These are phyloP conservation scores for Troilus luridus DNA, from an alignment of 2,888 invertebrate genomes.

Conservation along the genomic window DNA sequence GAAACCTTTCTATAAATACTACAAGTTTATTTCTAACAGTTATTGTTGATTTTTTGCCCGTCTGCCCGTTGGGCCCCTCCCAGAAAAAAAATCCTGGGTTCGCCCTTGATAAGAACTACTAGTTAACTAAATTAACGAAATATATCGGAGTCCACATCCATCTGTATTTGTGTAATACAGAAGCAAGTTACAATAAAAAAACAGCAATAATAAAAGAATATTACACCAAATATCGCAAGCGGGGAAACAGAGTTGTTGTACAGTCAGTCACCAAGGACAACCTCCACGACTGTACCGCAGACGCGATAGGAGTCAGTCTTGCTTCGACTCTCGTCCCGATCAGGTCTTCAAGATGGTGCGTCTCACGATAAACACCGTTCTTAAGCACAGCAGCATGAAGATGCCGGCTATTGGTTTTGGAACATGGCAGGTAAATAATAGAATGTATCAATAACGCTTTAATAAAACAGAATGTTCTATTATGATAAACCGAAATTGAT, in stretches of 20 bases:
- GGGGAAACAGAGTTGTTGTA: neutral
- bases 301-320: neutral
- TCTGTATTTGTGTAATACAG: neutral
- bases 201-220: neutral
- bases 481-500: too few relatives aligned
- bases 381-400: slow-evolving; percentile 60
- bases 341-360: neutral
- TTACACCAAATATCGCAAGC: neutral
- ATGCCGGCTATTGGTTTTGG: slow-evolving; percentile 64
- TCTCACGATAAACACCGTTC: slow-evolving; percentile 21
- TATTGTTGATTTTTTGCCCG: too few relatives aligned
- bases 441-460: neutral
- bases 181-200: neutral
- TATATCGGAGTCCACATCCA: neutral
- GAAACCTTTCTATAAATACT: too few relatives aligned
- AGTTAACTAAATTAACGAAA: too few relatives aligned
- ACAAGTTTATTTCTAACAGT: too few relatives aligned
- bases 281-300: neutral
- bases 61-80: too few relatives aligned
- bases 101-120: too few relatives aligned
- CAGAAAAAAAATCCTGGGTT: too few relatives aligned
- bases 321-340: neutral
- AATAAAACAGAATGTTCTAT: too few relatives aligned
- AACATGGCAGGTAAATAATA: slow-evolving; percentile 62
- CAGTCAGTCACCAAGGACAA: neutral